Evolutionary conservation across 2,797 vertebrate genomes (phyloP), one percentile per base, ranked within the genome.

Genomic region (Psittacula derbiana): DNA sequence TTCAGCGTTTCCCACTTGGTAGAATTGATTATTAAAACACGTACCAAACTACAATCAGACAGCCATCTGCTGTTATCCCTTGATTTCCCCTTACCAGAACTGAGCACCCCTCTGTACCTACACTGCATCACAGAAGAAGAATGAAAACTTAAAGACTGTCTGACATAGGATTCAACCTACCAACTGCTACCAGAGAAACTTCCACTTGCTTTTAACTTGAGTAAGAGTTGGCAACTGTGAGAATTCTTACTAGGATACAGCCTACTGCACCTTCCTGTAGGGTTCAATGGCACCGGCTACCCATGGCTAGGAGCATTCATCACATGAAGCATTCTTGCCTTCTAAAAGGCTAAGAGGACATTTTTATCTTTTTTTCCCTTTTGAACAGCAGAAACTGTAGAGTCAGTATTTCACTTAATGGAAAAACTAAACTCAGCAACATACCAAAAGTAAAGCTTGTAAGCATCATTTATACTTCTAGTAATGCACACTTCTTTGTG

Each of bases 401-500:
- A 96, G 94, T 94, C 91, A 95, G 91, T 80, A 78, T 44, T 95
- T 84, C 53, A 80, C 78, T 93, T 65, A 72, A 82, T 27, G 53
- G 52, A 83, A 76, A 95, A 93, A 84, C 61, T 44, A 93, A 93
- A 80, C n/a, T 52, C 87, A 93, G 76, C 69, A 89, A 94, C 79
- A 93, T 58, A 94, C 92, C 85, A 88, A 95, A 94, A 86, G 74
- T 71, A 89, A 92, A 96, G 58, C 81, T 80, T 47, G 7, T 50
- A 95, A 72, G 70, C 93, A 40, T 93, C 17, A 43, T 47, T 86
- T 36, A 5, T 41, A 84, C 80, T 86, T 95, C 47, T 67, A 87
- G 61, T 71, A 90, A 93, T 4, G 67, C 69, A 69, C 74, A 52
- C 47, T 67, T 94, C 66, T 67, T n/a, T 43, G 88, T 85, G 88